Evolutionary conservation across 2,888 invertebrate genomes (phyloP), one percentile per base, ranked within the genome.

Genomic region (Anagyrus pseudococci): DNA sequence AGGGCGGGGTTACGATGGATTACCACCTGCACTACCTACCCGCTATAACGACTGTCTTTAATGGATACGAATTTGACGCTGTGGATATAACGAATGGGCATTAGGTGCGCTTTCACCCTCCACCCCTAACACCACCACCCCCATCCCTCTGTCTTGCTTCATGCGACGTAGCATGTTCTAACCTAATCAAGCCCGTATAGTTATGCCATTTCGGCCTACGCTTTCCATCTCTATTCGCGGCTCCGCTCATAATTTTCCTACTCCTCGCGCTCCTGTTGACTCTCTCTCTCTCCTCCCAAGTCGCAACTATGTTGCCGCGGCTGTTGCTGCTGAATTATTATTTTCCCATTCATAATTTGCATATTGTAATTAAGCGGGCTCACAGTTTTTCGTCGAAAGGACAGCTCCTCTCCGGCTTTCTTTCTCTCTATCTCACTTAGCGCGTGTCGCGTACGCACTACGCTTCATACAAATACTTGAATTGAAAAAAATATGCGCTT

Each of bases 121-220:
- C 8, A 22, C 13, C 46, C n/a, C 37, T 20, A 13, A 22, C 37
- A 19, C 43, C 40, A 22, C n/a, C 40, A 19, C 57, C 43, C 43
- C 49, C 19, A 41, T 29, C 48, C 46, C 25, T 25, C 47, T 15
- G 13, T 22, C 13, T 40, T 29, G 33, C 40, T 29, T 41, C 15
- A n/a, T 20, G 29, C 33, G 20, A 15, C 15, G 54, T 49, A 59
- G 61, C 59, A 65, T 61, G 67, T 66, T 68, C 67, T 59, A 65
- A 63, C 67, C 68, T 72, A 70, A 67, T 72, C 69, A 68, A 69
- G 44, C 47, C 40, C 17, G 4, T n/a, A 29, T 48, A 50, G 26
- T 47, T 41, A 62, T 25, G 46, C 17, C 19, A 8, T n/a, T 25
- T 23, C 33, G 8, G 15, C 10, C 13, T 15, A 13, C 33, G 33